Evolutionary conservation across 2,797 vertebrate species (phyloP), one percentile per base, ranked within the genome.

Genomic region (Peromyscus attwateri): DNA sequence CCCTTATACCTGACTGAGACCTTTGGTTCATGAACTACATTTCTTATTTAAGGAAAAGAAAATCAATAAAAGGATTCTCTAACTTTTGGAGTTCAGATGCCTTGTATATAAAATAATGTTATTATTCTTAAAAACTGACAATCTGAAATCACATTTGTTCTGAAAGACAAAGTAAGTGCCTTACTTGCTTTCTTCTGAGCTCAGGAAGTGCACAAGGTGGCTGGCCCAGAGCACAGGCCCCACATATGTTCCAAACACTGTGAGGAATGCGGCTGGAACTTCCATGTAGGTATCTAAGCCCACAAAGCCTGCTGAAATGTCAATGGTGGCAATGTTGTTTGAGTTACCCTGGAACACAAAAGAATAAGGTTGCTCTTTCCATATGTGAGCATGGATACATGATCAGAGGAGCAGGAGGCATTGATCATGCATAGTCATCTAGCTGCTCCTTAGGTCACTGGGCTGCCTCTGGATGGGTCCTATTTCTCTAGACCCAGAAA

Each of bases 201-300:
- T 99, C 97, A 99, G 99, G 98, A 99, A 99, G 98, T 99, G 99
- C 87, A 99, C 98, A 11, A 99, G 98, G 98, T 99, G 99, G 97
- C 99, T 98, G 62, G 99, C 99, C 99, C 99, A 99, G 79, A 99
- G 99, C 94, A 99, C 96, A 0, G 99, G 99, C n/a, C 99, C 99
- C 0, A 99, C 98, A 0, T 99, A 99, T 0, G 99, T 99, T 62
- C 98, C 99, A 92, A 99, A 99, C 0, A 98, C 98, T 0, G 99
- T 99, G 81, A 99, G 98, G 95, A 99, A 98, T 88, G 99, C 85
- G 46, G 99, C 99, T 34, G 99, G 99, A 46, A 99, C 98, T 96
- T 99, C 99, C 25, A 99, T 91, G 23, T 99, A 99, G 96, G 98
- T 99, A 87, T 99, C 99, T 88, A 99, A 98, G 46, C 99, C 99